Evolutionary conservation across 2,888 invertebrate species (phyloP), one percentile per base, ranked within the genome.

Genomic region (Osmoderma eremita): DNA sequence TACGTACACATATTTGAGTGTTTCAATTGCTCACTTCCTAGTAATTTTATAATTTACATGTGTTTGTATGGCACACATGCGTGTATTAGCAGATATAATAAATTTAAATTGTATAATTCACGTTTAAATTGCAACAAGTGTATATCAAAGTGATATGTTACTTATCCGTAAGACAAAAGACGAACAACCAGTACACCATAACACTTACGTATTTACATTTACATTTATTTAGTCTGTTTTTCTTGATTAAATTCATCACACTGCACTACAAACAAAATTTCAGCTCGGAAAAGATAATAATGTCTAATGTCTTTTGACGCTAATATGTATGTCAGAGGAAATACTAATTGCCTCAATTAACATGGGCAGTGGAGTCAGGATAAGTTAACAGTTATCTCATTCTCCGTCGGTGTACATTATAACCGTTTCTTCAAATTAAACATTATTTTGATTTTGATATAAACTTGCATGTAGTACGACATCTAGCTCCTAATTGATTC

Each of bases 21-120:
- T 15, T 58, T 58, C 58, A 58, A 58, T 58, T 58, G 58, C 58
- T 20, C 30, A 58, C 58, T 58, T 58, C 58, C 58, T 58, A 42
- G 42, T 58, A 58, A 58, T 58, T 58, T 58, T 56, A 20, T 20
- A 4, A 56, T 58, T 22, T 58, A 45, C 17, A 58, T 58, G 24
- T 12, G 22, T 30, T 24, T 58, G 15, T 24, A 24, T 24, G 42
- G 13, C 45, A 17, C 18, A 53, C 36, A 53, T 38, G 53, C 8
- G 36, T 38, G 30, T 30, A 30, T 30, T 30, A 38, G 53, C 53
- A 53, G 30, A 53, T 53, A 53, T 53, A 53, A 53, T 53, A 53
- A 30, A 53, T 53, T 53, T 53, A 53, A 53, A 53, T 53, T 53
- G 36, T 17, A 53, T 53, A 53, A 53, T 53, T 36, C 36, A 53